Conservation (phyloP, 1,140 invertebrate genomes). For the Zaprionus lachaisei region DNA sequence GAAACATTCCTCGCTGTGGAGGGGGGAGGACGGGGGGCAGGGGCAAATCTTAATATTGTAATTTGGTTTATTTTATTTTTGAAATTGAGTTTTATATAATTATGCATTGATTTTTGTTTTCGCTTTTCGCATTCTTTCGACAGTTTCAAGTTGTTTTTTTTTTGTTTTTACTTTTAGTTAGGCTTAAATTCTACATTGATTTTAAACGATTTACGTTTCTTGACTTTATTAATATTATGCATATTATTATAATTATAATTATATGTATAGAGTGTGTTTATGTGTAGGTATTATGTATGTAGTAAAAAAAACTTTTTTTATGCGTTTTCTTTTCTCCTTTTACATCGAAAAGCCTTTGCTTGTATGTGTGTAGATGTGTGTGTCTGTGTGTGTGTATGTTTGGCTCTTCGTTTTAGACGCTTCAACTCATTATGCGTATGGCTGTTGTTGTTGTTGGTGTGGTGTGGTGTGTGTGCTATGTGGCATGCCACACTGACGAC, state of each 20-base stretch:
- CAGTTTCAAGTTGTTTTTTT: background rate
- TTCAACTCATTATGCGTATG: slow-evolving; percentile 38
- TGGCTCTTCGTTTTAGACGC: slow-evolving; percentile 47
- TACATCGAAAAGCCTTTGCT: slow-evolving; percentile 27
- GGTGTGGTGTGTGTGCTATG: background rate
- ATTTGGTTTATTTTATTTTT: slow-evolving; percentile 36
- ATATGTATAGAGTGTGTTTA: slow-evolving; percentile 15
- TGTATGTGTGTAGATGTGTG: slow-evolving; percentile 11
- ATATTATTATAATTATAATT: slow-evolving; percentile 45
- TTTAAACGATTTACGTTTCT: slow-evolving; percentile 50
- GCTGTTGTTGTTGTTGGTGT: slow-evolving; percentile 15
- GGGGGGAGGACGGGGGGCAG: background rate
- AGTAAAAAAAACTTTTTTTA: slow-evolving; percentile 32
- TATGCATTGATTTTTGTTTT: slow-evolving; percentile 31
- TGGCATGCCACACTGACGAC: slow-evolving; percentile 24
- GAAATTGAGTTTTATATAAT: slow-evolving; percentile 22
- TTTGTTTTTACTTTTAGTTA: slow-evolving; percentile 21
- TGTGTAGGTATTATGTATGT: slow-evolving; percentile 18
- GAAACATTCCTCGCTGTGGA: slow-evolving; percentile 15
- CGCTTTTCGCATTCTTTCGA: slow-evolving; percentile 1
- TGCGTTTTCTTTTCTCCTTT: slow-evolving; percentile 6
- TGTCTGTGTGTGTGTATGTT: background rate
- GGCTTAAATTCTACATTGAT: slow-evolving; percentile 37
- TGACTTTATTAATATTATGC: slow-evolving; percentile 26
- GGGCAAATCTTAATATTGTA: slow-evolving; percentile 1